phyloP scores from a whole-genome alignment of 2,888 invertebrate species.

The Laothoe populi region DNA sequence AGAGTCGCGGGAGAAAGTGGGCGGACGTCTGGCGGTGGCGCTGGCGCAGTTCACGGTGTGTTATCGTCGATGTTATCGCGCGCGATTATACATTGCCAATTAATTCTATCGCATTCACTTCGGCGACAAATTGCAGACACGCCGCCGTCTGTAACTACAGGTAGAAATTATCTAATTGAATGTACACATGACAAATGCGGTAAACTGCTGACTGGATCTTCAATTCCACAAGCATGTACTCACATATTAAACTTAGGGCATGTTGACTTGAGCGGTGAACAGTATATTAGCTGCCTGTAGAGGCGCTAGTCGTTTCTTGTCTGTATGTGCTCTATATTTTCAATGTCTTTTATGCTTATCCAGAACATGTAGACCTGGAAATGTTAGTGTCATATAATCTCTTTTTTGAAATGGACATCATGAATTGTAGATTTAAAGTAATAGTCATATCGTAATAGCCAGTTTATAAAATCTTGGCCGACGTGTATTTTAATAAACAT shows the following conservation, averaged over 20 bases:
- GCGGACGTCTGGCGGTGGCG: constrained; percentile 38
- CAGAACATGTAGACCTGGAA: background rate
- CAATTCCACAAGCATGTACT: constrained; percentile 35
- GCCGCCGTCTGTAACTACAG: constrained; percentile 48
- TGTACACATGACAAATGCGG: constrained; percentile 69
- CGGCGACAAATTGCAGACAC: constrained; percentile 55
- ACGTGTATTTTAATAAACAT: background rate
- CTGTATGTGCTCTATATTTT: background rate
- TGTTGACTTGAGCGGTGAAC: background rate
- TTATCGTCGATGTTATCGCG: constrained; percentile 42
- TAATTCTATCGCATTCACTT: constrained; percentile 53
- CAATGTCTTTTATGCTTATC: background rate
- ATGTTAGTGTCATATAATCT: background rate
- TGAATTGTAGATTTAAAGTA: background rate
- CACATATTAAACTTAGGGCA: background rate
- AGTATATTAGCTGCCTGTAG: background rate
- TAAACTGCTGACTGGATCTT: constrained; percentile 54
- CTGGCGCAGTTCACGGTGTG: constrained; percentile 31
- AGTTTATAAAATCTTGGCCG: background rate
- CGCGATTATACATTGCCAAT: constrained; percentile 50
- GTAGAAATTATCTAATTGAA: constrained; percentile 67
- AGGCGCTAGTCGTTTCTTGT: background rate
- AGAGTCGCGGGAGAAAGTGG: constrained; percentile 54
- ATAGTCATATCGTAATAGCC: background rate
- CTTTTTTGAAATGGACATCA: background rate